Evolutionary conservation across 2,888 invertebrate species (phyloP).

Genomic region (Drosophila flavopinicola): DNA sequence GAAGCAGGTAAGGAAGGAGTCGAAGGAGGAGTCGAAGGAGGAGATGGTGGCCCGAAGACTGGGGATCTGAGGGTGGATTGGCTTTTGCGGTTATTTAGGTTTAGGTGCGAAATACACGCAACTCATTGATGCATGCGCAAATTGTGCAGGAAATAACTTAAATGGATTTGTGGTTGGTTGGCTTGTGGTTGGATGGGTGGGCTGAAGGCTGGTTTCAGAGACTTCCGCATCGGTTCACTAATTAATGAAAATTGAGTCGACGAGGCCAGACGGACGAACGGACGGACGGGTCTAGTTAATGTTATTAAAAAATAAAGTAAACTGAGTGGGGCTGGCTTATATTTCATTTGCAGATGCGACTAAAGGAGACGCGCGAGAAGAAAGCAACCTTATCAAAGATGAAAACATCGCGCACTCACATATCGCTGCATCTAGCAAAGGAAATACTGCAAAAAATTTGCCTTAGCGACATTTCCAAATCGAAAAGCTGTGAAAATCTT

Average conservation of each 20-base stretch:
- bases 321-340: neutral
- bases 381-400: slow-evolving; percentile 89
- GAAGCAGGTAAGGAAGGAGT: slow-evolving; percentile 87
- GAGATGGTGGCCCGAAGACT: neutral
- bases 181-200: neutral
- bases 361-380: slow-evolving; percentile 90
- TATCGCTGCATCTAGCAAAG: slow-evolving; percentile 91
- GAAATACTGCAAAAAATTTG: slow-evolving; percentile 94
- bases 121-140: slow-evolving; percentile 68
- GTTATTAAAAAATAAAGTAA: no score
- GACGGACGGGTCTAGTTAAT: slow-evolving; percentile 27
- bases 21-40: no score
- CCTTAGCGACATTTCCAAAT: slow-evolving; percentile 92
- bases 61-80: slow-evolving; percentile 21
- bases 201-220: slow-evolving; percentile 1
- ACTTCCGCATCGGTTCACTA: slow-evolving; percentile 55
- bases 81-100: slow-evolving; percentile 46
- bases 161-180: slow-evolving; percentile 62
- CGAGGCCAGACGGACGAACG: slow-evolving; percentile 5
- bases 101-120: slow-evolving; percentile 75
- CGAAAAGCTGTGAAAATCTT: slow-evolving; percentile 94
- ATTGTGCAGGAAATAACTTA: slow-evolving; percentile 72
- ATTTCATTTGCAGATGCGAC: slow-evolving; percentile 86
- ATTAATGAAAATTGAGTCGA: slow-evolving; percentile 68
- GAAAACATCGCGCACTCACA: slow-evolving; percentile 91